Evolutionary conservation across 1,140 invertebrate genomes (phyloP).

Genomic region (Leptopilina clavipes): DNA sequence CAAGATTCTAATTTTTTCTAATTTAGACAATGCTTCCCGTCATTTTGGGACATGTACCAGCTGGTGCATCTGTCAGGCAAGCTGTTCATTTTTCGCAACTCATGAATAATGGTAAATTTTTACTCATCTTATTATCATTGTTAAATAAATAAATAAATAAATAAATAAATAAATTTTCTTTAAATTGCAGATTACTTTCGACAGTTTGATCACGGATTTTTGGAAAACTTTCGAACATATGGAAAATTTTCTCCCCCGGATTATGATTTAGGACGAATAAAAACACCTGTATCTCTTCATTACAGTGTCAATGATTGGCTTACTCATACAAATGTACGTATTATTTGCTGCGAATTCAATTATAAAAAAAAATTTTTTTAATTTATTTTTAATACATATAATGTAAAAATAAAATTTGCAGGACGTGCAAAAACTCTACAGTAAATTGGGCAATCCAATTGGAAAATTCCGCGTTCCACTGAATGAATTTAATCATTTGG

Average conservation of each 20-base stretch:
- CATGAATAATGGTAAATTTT: constrained; percentile 74
- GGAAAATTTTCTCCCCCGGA: constrained; percentile 73
- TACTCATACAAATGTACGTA: constrained; percentile 62
- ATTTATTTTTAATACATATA: background rate
- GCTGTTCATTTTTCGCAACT: constrained; percentile 86
- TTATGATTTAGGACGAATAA: constrained; percentile 77
- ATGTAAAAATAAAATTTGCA: constrained; percentile 42
- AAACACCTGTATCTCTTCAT: constrained; percentile 77
- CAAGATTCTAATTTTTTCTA: constrained; percentile 33
- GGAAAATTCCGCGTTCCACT: constrained; percentile 77
- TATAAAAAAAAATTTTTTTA: constrained; percentile 11
- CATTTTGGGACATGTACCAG: constrained; percentile 87
- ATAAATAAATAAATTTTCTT: too few relatives aligned
- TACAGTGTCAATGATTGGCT: constrained; percentile 79
- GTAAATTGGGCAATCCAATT: constrained; percentile 71
- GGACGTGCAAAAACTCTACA: constrained; percentile 66
- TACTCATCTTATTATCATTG: too few relatives aligned
- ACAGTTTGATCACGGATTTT: constrained; percentile 73
- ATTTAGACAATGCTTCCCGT: constrained; percentile 78
- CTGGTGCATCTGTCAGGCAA: constrained; percentile 87
- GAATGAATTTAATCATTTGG: constrained; percentile 79
- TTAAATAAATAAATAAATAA: too few relatives aligned
- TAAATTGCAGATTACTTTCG: constrained; percentile 46
- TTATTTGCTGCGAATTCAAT: constrained; percentile 13
- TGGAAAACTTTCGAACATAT: constrained; percentile 75